Percentiles rank a stretch among this genome's conserved stretches.
These are phyloP conservation scores for Chrysomela aeneicollis DNA, from an alignment of 2,888 invertebrate genomes.

Conservation along the genomic window DNA sequence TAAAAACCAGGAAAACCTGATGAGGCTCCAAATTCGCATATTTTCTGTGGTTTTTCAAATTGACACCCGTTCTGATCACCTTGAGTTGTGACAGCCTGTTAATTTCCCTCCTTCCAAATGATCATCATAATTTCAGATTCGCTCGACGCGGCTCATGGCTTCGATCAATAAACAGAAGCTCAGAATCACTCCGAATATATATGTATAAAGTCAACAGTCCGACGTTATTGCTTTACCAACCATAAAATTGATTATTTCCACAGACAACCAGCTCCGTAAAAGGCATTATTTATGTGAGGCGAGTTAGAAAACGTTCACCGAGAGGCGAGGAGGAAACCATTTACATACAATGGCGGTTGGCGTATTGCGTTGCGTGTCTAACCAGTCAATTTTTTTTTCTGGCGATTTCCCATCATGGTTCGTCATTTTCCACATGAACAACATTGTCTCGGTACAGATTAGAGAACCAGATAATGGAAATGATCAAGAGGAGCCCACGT, in stretches of 20 bases:
- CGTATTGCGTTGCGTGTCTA: not conserved
- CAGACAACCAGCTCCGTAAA: slow-evolving; percentile 23
- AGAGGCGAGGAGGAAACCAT: not conserved
- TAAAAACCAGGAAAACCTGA: too few species aligned
- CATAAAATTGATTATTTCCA: slow-evolving; percentile 2
- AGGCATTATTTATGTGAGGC: slow-evolving; percentile 19
- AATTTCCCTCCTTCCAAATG: too few species aligned
- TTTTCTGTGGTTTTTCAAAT: too few species aligned
- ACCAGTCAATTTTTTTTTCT: slow-evolving; percentile 7
- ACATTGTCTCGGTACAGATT: too few species aligned
- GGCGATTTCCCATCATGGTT: slow-evolving; percentile 1
- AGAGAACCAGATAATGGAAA: too few species aligned
- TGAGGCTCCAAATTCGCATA: too few species aligned
- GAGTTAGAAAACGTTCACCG: slow-evolving; percentile 1
- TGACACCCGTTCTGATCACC: too few species aligned
- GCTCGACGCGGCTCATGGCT: not conserved
- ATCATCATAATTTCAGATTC: too few species aligned
- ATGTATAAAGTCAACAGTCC: not conserved
- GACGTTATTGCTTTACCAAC: not conserved
- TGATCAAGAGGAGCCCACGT: too few species aligned
- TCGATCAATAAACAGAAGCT: not conserved
- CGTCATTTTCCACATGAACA: slow-evolving; percentile 3
- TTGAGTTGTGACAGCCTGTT: too few species aligned
- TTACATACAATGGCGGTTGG: slow-evolving; percentile 10
- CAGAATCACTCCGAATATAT: not conserved